Conservation (phyloP, 2,113 vertebrate species). For the Pedionomus torquatus region DNA sequence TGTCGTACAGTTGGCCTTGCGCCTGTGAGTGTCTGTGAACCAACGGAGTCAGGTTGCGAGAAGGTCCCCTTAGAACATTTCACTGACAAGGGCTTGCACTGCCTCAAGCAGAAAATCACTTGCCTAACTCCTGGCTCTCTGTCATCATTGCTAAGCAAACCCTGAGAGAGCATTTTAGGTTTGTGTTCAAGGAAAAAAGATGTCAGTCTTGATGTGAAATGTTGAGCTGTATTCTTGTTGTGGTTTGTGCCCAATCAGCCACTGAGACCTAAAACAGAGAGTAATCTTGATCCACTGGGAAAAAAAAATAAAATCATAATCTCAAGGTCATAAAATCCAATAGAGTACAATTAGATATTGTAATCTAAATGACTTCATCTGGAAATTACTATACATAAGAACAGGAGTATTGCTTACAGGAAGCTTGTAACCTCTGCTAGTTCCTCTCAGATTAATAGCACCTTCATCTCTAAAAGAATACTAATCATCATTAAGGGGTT, state of each 20-base stretch:
- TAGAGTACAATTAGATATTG: not conserved
- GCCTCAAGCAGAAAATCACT: slow-evolving; percentile 58
- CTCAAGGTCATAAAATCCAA: not conserved
- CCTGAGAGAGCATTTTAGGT: slow-evolving; percentile 10
- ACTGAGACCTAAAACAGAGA: not conserved
- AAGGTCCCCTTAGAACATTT: slow-evolving; percentile 34
- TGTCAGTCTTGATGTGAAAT: slow-evolving; percentile 12
- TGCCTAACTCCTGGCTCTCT: slow-evolving; percentile 13
- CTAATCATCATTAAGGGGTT: not conserved
- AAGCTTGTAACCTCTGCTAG: not conserved
- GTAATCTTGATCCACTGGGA: not conserved
- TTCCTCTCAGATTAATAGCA: not conserved
- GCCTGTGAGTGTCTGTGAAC: not conserved
- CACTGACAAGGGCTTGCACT: slow-evolving; percentile 41
- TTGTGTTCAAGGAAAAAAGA: slow-evolving; percentile 46
- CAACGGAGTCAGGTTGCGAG: not conserved
- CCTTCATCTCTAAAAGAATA: not conserved
- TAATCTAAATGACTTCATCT: not conserved
- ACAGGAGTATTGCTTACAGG: not conserved
- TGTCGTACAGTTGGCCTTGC: not conserved
- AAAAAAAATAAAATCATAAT: not conserved
- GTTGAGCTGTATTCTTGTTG: not conserved
- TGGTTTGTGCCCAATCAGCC: not conserved
- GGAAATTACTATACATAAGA: not conserved
- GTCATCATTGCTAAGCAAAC: slow-evolving; percentile 13